These are phyloP conservation scores for Lordiphosa collinella DNA, from an alignment of 1,140 invertebrate genomes.

Conservation along the genomic window DNA sequence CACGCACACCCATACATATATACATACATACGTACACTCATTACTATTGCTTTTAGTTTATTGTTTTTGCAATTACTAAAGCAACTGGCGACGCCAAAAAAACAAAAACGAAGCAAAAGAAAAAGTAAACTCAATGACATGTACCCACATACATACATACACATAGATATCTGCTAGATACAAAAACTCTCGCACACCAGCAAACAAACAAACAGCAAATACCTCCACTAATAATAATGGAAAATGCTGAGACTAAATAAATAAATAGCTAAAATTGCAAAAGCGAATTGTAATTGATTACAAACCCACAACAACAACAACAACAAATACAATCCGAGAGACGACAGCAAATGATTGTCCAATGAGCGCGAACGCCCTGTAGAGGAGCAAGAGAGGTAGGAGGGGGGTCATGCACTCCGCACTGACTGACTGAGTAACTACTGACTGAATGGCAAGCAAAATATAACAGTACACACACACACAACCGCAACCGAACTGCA, in stretches of 20 bases:
- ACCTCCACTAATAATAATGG: constrained; percentile 66
- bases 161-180: constrained; percentile 64
- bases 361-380: constrained; percentile 52
- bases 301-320: constrained; percentile 50
- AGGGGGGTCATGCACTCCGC: constrained; percentile 49
- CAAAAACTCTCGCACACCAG: constrained; percentile 30
- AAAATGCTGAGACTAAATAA: constrained; percentile 74
- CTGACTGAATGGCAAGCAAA: constrained; percentile 41
- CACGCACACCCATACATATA: constrained; percentile 22
- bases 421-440: constrained; percentile 29
- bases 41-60: constrained; percentile 75
- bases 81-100: constrained; percentile 19
- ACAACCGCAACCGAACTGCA: constrained; percentile 43
- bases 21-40: constrained; percentile 27
- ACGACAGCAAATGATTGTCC: constrained; percentile 59
- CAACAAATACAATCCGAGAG: constrained; percentile 10
- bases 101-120: constrained; percentile 46
- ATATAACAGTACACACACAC: constrained; percentile 39
- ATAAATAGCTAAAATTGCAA: constrained; percentile 77
- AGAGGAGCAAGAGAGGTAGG: not conserved
- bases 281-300: constrained; percentile 76
- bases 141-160: constrained; percentile 16
- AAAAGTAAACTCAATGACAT: constrained; percentile 67
- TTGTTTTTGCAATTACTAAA: constrained; percentile 74
- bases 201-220: constrained; percentile 16